Percentiles rank a stretch among this genome's conserved stretches.
These are phyloP conservation scores for Cydia strobilella DNA, from an alignment of 1,140 invertebrate species.

Conservation along the genomic window DNA sequence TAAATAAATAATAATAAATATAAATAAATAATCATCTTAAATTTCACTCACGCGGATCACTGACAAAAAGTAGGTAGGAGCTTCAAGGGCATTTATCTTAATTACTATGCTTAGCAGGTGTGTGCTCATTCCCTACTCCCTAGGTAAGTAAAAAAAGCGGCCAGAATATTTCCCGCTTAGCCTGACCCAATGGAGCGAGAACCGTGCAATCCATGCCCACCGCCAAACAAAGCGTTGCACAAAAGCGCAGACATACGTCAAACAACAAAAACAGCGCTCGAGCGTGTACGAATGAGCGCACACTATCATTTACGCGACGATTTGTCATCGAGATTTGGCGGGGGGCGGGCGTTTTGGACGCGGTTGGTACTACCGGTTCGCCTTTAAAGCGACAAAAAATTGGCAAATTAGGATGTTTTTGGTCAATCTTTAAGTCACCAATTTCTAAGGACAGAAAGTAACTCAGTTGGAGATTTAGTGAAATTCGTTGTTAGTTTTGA, in stretches of 20 bases:
- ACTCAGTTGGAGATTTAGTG: neutral
- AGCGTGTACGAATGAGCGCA: slow-evolving; percentile 58
- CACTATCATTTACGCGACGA: slow-evolving; percentile 75
- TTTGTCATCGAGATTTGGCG: slow-evolving; percentile 74
- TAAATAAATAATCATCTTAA: too few species aligned
- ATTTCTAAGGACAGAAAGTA: neutral
- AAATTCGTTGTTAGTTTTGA: neutral
- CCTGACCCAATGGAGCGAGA: slow-evolving; percentile 48
- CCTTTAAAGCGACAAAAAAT: slow-evolving; percentile 7
- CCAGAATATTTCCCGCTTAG: slow-evolving; percentile 5
- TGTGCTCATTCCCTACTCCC: neutral
- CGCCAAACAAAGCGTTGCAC: slow-evolving; percentile 50
- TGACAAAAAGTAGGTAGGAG: too few species aligned
- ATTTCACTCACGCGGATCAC: too few species aligned
- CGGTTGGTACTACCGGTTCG: slow-evolving; percentile 42
- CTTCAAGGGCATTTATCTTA: too few species aligned
- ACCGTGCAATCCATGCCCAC: slow-evolving; percentile 46
- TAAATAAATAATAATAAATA: too few species aligned
- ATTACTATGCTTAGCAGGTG: too few species aligned
- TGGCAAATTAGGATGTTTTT: slow-evolving; percentile 9
- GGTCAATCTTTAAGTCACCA: neutral
- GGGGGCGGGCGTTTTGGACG: slow-evolving; percentile 48
- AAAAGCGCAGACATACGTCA: slow-evolving; percentile 69
- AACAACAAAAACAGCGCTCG: slow-evolving; percentile 73
- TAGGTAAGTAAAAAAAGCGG: neutral